A percentile compares a stretch with the other conserved stretches of the same genome.
phyloP scores from a whole-genome alignment of 2,113 vertebrate species.

The Spheniscus mendiculus region DNA sequence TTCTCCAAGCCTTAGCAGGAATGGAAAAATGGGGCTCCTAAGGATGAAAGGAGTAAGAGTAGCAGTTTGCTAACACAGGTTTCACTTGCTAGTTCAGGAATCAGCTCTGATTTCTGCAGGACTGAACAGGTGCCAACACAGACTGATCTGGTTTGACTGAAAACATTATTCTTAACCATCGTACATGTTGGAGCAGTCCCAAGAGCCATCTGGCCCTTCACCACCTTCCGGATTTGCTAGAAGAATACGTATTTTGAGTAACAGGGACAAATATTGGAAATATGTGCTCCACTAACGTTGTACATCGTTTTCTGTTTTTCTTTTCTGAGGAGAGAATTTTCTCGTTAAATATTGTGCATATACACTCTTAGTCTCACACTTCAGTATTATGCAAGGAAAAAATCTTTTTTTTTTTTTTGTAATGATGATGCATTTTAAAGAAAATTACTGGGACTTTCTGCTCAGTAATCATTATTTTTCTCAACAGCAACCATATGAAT shows the following conservation, averaged over 20 bases:
- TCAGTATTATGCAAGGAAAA: not conserved
- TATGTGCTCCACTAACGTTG: fast-evolving
- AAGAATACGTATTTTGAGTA: not conserved
- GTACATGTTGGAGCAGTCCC: not conserved
- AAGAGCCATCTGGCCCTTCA: not conserved
- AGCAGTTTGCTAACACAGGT: not conserved
- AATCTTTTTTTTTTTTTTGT: not conserved
- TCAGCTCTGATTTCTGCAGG: not conserved
- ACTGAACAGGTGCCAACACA: not conserved
- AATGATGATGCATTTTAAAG: not conserved
- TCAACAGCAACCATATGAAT: not conserved
- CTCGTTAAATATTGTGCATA: not conserved
- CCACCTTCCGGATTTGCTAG: not conserved
- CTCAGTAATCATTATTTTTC: not conserved
- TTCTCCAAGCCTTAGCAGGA: not conserved
- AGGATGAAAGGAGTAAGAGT: not conserved
- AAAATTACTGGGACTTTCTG: not conserved
- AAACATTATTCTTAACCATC: not conserved
- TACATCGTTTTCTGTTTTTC: not conserved
- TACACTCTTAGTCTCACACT: not conserved
- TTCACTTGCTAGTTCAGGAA: not conserved
- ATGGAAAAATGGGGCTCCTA: not conserved
- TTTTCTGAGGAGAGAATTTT: not conserved
- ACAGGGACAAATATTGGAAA: not conserved
- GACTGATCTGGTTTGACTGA: not conserved